Evolutionary conservation across 2,888 invertebrate species (phyloP), one percentile per base, ranked within the genome.

Genomic region (Ornithoptera alexandrae): DNA sequence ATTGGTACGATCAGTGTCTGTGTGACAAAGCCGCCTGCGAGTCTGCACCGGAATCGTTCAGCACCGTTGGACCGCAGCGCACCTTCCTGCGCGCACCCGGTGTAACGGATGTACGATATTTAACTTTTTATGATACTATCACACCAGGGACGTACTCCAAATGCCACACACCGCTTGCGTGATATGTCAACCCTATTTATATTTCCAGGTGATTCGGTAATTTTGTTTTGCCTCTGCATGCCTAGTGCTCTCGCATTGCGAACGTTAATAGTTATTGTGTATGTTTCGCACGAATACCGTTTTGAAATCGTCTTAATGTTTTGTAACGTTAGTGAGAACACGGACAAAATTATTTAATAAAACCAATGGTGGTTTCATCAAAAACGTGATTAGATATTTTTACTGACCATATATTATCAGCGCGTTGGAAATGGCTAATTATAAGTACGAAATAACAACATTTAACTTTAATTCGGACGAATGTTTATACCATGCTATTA

Each of bases 41-140:
- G 80, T 79, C 79, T 69, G 69, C 61, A 60, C 65, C 39, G 61
- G 69, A 12, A 79, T 75, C 87, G 91, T 92, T 91, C 90, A 86
- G 91, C 92, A 91, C 86, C 91, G 85, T 81, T 90, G 92, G 86
- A 87, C 89, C 88, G 90, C 86, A 81, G 81, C 87, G 74, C 79
- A 75, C 85, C 85, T 85, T 88, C 90, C 90, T 88, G 85, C 79
- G 79, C 82, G 82, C 87, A 85, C 39, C 39, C 71, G 59, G 69
- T 73, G 72, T 76, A 78, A 90, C 91, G 91, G 90, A 89, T 87
- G 87, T 85, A 87, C 84, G 75, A 86, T 87, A 85, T 83, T 78
- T 75, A 79, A 82, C 79, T 83, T 79, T 72, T 76, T 74, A 73
- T 74, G 73, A 71, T 73, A 74, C 74, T 79, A 74, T 77, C 72